Conservation (phyloP, 1,140 invertebrate genomes). For the Drosophila rufa region DNA sequence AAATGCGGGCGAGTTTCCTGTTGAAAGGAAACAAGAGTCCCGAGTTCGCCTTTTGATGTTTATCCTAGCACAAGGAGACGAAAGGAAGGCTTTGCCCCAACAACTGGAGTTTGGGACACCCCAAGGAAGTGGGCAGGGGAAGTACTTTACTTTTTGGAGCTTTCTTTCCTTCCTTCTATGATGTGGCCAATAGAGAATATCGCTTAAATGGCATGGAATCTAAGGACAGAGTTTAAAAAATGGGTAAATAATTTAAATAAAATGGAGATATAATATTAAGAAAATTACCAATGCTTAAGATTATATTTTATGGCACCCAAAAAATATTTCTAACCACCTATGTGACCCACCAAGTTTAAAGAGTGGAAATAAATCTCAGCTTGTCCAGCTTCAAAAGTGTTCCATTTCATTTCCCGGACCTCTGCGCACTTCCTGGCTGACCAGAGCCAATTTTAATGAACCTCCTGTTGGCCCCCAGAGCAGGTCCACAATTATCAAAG, state of each 20-base stretch:
- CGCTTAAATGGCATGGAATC: not conserved
- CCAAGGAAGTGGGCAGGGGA: not conserved
- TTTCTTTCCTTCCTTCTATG: conserved; percentile 6
- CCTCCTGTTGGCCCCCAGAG: conserved; percentile 1
- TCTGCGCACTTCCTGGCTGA: conserved; percentile 23
- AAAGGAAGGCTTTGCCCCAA: conserved; percentile 30
- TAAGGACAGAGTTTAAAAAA: not conserved
- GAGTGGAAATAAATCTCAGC: not conserved
- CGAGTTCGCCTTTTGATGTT: conserved; percentile 64
- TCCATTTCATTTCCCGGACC: not conserved
- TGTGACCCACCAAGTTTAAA: too few relatives aligned
- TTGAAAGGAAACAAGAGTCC: conserved; percentile 61
- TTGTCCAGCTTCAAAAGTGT: too few relatives aligned
- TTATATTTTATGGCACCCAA: not conserved
- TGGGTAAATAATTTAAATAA: not conserved
- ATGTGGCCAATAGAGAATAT: conserved; percentile 15
- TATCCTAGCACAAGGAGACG: conserved; percentile 51
- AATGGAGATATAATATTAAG: not conserved
- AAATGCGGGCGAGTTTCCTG: conserved; percentile 62
- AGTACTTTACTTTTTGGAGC: conserved; percentile 21
- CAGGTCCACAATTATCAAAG: conserved; percentile 26
- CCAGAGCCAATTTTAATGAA: conserved; percentile 32
- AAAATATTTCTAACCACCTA: not conserved
- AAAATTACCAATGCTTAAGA: not conserved
- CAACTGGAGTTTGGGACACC: conserved; percentile 32